Evolutionary conservation across 2,113 vertebrate genomes (phyloP).

Genomic region (Eulacestoma nigropectus): DNA sequence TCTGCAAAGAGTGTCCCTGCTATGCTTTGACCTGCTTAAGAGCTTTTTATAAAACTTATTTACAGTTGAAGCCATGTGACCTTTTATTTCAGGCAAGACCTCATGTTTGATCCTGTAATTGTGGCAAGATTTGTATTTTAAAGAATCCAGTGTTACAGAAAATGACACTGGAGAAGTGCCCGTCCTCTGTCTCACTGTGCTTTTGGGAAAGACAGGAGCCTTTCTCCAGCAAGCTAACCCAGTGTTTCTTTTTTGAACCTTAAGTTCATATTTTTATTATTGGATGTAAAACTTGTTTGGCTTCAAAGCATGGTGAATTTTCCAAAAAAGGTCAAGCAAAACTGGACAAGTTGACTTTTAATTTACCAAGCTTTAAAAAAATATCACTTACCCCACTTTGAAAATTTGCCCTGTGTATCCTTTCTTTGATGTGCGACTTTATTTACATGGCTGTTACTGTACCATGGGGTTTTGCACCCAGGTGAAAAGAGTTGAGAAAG

Average conservation of each 20-base stretch:
- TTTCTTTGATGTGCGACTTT: neutral
- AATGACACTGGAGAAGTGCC: neutral
- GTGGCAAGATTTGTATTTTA: neutral
- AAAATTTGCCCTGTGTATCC: neutral
- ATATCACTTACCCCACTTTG: neutral
- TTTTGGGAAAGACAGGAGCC: neutral
- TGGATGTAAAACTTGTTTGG: neutral
- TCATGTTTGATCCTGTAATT: neutral
- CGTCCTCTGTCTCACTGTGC: accelerated
- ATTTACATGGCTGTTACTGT: neutral
- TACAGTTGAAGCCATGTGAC: neutral
- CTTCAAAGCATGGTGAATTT: neutral
- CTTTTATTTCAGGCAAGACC: neutral
- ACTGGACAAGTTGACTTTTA: neutral
- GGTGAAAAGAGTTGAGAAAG: neutral
- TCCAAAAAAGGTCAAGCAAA: neutral
- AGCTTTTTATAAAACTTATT: constrained; percentile 1
- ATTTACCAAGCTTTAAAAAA: neutral
- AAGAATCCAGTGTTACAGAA: neutral
- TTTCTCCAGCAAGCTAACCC: neutral
- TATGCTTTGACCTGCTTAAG: constrained; percentile 9
- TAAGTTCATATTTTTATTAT: neutral
- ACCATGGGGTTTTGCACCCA: neutral
- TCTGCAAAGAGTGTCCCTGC: neutral
- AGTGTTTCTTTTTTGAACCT: neutral